Conservation (phyloP, 1,140 invertebrate genomes). For the Anthonomus grandis region DNA sequence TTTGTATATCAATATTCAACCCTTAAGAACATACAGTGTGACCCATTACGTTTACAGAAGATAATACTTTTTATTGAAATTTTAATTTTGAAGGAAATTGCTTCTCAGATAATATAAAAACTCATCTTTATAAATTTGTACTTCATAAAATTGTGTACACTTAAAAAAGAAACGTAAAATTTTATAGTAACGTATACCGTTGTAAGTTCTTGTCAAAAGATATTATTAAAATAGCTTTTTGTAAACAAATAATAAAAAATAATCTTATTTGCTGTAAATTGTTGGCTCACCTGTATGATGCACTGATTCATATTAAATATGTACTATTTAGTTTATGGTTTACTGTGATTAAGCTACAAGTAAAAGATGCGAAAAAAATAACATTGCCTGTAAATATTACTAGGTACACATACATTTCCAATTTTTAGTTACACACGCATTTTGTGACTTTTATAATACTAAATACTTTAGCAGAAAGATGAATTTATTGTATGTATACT, state of each 20-base stretch:
- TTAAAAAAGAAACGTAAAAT: background rate
- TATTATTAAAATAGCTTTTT: slow-evolving; percentile 2
- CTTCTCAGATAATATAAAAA: too few species aligned
- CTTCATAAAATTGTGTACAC: too few species aligned
- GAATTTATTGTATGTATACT: slow-evolving; percentile 44
- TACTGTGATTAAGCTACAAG: slow-evolving; percentile 50
- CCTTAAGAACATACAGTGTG: too few species aligned
- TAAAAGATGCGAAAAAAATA: too few species aligned
- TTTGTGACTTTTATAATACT: slow-evolving; percentile 34
- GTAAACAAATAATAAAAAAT: too few species aligned
- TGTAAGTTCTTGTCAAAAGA: background rate
- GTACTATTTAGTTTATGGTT: slow-evolving; percentile 48
- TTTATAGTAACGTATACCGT: background rate
- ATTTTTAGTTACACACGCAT: too few species aligned
- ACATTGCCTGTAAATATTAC: slow-evolving; percentile 43
- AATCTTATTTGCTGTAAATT: too few species aligned
- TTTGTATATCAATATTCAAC: slow-evolving; percentile 45
- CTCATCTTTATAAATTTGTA: too few species aligned
- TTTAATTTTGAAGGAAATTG: too few species aligned
- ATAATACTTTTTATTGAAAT: too few species aligned
- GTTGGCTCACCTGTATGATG: slow-evolving; percentile 46
- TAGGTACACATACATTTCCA: slow-evolving; percentile 35
- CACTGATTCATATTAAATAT: slow-evolving; percentile 49
- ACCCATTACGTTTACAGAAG: too few species aligned
- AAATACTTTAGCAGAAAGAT: slow-evolving; percentile 41